Conservation (phyloP, 2,113 vertebrate genomes). For the Butorides virescens region DNA sequence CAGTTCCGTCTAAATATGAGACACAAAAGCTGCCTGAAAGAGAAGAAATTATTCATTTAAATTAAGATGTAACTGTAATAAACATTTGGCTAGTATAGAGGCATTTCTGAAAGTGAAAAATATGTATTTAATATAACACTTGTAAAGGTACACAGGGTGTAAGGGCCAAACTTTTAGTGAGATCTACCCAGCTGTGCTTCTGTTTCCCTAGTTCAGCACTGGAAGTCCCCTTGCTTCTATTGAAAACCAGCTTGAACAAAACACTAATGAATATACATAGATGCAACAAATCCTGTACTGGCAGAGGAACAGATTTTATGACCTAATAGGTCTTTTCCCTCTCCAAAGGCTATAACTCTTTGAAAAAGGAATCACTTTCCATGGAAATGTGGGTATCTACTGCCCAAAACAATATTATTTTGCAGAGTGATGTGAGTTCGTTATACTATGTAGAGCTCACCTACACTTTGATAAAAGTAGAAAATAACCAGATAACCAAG, state of each 20-base stretch:
- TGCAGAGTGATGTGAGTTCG: not conserved
- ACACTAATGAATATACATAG: conserved; percentile 61
- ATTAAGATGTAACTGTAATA: not conserved
- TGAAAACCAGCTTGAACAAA: conserved; percentile 44
- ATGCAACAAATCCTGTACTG: conserved; percentile 45
- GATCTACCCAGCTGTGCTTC: not conserved
- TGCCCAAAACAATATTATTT: not conserved
- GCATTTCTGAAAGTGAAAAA: not conserved
- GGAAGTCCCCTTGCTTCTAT: not conserved
- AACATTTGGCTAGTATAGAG: not conserved
- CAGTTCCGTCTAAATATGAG: not conserved
- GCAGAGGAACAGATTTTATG: conserved; percentile 50
- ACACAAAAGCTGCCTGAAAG: not conserved
- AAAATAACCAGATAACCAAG: not conserved
- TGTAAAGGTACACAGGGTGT: not conserved
- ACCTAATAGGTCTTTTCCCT: conserved; percentile 55
- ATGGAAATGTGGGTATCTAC: not conserved
- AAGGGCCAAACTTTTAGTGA: not conserved
- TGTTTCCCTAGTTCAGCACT: not conserved
- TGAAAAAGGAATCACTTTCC: not conserved
- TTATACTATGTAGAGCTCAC: not conserved
- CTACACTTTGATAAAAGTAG: not conserved
- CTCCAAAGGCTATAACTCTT: conserved; percentile 17
- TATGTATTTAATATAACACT: not conserved
- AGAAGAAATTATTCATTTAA: not conserved